Percentiles rank a stretch among this genome's conserved stretches.
Conservation (phyloP, 2,888 invertebrate genomes). For the Scaptomyza polygonia region DNA sequence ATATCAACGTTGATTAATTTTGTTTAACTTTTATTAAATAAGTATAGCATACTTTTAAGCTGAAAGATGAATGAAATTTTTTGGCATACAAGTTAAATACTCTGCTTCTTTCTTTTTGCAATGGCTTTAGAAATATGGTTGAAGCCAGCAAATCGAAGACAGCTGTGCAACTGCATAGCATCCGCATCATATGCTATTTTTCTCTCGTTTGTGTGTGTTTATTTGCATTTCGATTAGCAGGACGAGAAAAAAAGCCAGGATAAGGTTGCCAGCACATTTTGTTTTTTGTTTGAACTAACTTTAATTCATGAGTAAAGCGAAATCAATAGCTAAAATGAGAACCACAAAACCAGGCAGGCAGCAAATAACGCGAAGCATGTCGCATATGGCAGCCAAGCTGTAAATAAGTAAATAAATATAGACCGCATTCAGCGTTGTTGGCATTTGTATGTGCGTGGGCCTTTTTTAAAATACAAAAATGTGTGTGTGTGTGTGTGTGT, state of each 20-base stretch:
- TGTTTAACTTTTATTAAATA: neutral
- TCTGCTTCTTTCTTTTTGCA: neutral
- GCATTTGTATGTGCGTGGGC: constrained; percentile 11
- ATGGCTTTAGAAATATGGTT: too few species aligned
- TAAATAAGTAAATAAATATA: constrained; percentile 79
- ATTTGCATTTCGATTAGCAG: constrained; percentile 47
- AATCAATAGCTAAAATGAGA: constrained; percentile 65
- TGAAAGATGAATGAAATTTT: neutral
- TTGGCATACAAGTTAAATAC: neutral
- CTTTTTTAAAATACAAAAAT: constrained; percentile 72
- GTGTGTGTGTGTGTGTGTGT: neutral
- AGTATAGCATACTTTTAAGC: constrained; percentile 8
- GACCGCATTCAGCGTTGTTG: constrained; percentile 43
- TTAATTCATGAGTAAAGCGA: constrained; percentile 59
- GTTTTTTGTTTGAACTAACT: constrained; percentile 26
- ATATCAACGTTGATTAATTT: too few species aligned
- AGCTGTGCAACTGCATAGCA: constrained; percentile 29
- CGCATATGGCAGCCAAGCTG: constrained; percentile 62
- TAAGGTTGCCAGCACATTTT: constrained; percentile 15
- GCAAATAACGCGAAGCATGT: constrained; percentile 63
- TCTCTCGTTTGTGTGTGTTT: constrained; percentile 20
- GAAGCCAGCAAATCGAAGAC: constrained; percentile 19
- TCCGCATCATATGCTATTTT: constrained; percentile 25
- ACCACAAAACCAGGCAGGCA: too few species aligned
- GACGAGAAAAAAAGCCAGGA: constrained; percentile 18